Evolutionary conservation across 2,797 vertebrate species (phyloP).

Genomic region (Diceros bicornis): DNA sequence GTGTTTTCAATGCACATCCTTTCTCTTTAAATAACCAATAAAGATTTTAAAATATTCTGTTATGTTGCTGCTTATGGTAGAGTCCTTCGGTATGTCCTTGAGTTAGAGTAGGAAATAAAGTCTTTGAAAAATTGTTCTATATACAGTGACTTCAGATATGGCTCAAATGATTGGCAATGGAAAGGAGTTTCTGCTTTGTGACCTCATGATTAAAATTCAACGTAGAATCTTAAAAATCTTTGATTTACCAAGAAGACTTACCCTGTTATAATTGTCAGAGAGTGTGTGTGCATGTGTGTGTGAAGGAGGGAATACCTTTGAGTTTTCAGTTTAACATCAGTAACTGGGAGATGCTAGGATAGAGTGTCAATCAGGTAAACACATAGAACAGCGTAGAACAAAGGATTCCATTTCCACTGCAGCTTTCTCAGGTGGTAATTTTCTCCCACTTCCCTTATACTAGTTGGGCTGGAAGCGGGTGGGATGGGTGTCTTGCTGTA

Average conservation of each 20-base stretch:
- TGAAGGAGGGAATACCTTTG: neutral
- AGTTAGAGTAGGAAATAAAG: neutral
- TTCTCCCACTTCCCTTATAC: neutral
- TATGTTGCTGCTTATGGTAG: conserved; percentile 7
- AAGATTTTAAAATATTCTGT: conserved; percentile 32
- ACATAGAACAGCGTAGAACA: neutral
- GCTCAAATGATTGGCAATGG: neutral
- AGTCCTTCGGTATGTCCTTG: neutral
- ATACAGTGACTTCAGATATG: neutral
- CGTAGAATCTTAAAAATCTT: conserved; percentile 51
- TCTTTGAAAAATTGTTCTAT: conserved; percentile 46
- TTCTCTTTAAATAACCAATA: conserved; percentile 9
- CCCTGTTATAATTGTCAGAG: neutral
- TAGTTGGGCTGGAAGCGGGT: neutral
- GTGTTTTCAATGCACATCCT: conserved; percentile 11
- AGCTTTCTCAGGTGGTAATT: neutral
- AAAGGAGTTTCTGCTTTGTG: conserved; percentile 33
- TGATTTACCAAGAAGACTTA: conserved; percentile 41
- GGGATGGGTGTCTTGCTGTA: neutral
- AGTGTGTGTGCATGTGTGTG: neutral
- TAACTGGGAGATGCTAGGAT: neutral
- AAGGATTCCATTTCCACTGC: neutral
- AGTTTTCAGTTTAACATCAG: neutral
- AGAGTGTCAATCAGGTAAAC: neutral
- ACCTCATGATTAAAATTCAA: conserved; percentile 59